Evolutionary conservation across 2,113 vertebrate species (phyloP), one percentile per base, ranked within the genome.

Genomic region (Phaethornis superciliosus): DNA sequence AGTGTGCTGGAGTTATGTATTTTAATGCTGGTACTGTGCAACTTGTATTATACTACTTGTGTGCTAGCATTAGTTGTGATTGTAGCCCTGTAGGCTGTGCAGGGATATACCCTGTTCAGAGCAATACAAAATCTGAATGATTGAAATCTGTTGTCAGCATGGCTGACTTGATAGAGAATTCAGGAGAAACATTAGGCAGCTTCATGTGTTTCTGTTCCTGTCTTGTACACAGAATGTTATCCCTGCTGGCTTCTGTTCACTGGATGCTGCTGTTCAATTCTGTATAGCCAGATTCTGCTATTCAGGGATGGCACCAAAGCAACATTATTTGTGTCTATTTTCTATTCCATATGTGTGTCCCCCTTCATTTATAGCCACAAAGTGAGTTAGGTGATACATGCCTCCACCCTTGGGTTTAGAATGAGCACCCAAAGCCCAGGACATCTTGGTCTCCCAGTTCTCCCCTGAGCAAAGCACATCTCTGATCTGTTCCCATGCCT

Each of bases 321-420:
- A 81, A 33, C 11, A 27, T 85, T 58, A 44, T 42, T 81, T 65
- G 4, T 62, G 90, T 90, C 51, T 24, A 58, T 65, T 92, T 84
- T 8, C 42, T 9, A 1, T 55, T 94, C 9, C 1, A 16, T 52
- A 32, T 3, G 4, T 4, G 12, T 42, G 42, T 30, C 6, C 16
- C 8, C 3, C 4, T 83, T 62, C 51, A 26, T 33, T 67, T 81
- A 78, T 81, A 94, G 24, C 32, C 15, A 5, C 40, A 37, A 27
- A 47, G 28, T 0, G 3, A 46, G 11, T 5, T 5, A 10, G 20
- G 17, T 1, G 3, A 42, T 52, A 37, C 0, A 1, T 23, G 52
- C 18, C 32, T 33, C 20, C 1, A 1, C 1, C 2, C n/a, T 68
- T 56, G 70, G 42, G 28, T n/a, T 85, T 49, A 14, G 37, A 47